Evolutionary conservation across 1,140 invertebrate species (phyloP), one percentile per base, ranked within the genome.

Genomic region (Maniola jurtina): DNA sequence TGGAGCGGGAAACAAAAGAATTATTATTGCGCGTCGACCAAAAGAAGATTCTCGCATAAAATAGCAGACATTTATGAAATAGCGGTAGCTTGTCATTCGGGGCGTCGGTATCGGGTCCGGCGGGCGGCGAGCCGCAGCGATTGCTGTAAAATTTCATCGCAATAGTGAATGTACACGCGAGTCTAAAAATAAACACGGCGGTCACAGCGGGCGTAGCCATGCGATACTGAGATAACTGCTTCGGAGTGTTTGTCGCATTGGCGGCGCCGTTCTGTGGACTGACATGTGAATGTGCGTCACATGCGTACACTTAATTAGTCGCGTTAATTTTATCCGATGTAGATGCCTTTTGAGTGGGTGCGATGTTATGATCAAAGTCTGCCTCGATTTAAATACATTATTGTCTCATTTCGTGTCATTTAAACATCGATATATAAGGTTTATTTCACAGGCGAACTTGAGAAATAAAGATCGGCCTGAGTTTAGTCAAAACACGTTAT

Each of bases 151-250:
- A 87, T 87, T 86, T 85, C 77, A 85, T 83, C 74, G 83, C 80
- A 80, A 86, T 77, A 81, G 80, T 80, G 80, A 87, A 85, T 85
- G 83, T 86, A 86, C 76, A 86, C 75, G 75, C 75, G 75, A 80
- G 72, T 81, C 84, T 86, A 87, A 88, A 89, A 86, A 89, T 89
- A 89, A 86, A 84, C 79, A 79, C 77, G 83, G 78, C 72, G 72
- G 72, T 77, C 77, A 84, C 79, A 86, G 81, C 77, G 77, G 72
- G 79, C 75, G 76, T 81, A 84, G 71, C 79, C 79, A 80, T 78
- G 75, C 85, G 83, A 88, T 88, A 80, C 76, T 74, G 73, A 81
- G 83, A 85, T 85, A 84, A 86, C 80, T 81, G 77, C 77, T 80
- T 60, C 72, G 71, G 77, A 76, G 73, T 77, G 73, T 76, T 77